Base-by-base conservation (phyloP, 92 coral and sea anemone genomes). In the Montipora capitata region DNA sequence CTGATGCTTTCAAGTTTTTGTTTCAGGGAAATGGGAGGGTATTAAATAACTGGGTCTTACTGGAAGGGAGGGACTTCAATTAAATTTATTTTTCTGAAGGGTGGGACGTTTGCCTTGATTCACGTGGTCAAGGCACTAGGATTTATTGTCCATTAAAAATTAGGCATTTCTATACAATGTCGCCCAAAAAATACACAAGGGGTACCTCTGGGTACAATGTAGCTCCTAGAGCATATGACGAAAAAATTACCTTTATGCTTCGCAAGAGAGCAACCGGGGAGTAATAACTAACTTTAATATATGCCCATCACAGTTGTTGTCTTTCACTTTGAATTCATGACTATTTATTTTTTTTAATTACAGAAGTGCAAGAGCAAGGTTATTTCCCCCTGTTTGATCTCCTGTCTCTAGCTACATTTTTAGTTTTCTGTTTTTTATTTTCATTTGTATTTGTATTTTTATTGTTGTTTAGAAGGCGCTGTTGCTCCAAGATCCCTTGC, bases 1-100 rank as follows among this genome's bases (percentile, higher is more conserved):
- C 49, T 43, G 88, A 84, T 84, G 70, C 73, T 61, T 84, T 72
- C 73, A 40, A 52, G 38, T 73, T 74, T 42, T 68, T 84, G 35
- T 84, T 84, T 59, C 51, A 16, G 61, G 88, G 62, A 35, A 84
- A 84, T 62, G 88, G 88, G 4, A 40, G 20, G 43, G 57, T 3
- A 4, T 54, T 56, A 11, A 80, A 54, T 11, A 57, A 40, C 11
- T 84, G 88, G 88, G 67, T 42, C 9, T 59, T 71, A 15, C 82
- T 84, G 12, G 80, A 40, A 17, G 65, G 59, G 39, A 57, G 65
- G 57, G 82, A 84, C 80, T 71, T 84, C 68, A 10, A 3, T 15
- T 39, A 57, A 20, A 41, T 4, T 12, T 84, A 72, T 42, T 84
- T 84, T 61, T 45, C 70, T 11, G 54, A 0, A 48, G 73, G 67